A percentile compares a stretch with the other conserved stretches of the same genome.
These are phyloP conservation scores for Junonia oenone DNA, from an alignment of 2,888 invertebrate species.

Conservation along the genomic window DNA sequence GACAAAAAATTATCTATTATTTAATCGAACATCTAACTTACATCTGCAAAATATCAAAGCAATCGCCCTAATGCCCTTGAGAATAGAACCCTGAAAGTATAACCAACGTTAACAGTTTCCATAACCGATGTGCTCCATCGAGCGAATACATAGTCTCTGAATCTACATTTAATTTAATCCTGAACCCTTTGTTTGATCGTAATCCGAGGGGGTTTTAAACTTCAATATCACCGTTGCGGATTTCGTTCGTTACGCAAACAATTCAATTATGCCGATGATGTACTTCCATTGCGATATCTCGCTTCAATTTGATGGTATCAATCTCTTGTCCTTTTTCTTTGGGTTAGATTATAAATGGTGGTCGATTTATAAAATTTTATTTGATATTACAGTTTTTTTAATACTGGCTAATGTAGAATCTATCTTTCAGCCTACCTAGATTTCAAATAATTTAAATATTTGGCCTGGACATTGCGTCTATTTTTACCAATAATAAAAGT, in stretches of 20 bases:
- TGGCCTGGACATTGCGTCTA: too few species aligned
- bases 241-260: conserved; percentile 15
- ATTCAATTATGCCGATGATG: conserved; percentile 10
- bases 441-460: neutral
- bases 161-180: neutral
- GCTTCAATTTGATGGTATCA: neutral
- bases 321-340: neutral
- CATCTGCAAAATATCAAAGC: too few species aligned
- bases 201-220: neutral
- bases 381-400: too few species aligned
- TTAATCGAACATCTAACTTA: too few species aligned
- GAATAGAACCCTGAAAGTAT: neutral
- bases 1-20: too few species aligned
- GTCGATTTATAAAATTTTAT: too few species aligned
- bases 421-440: too few species aligned
- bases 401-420: too few species aligned
- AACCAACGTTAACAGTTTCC: neutral
- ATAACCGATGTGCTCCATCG: neutral
- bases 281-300: neutral
- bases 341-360: neutral
- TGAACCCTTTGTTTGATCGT: neutral
- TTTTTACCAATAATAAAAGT: too few species aligned
- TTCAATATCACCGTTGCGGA: neutral
- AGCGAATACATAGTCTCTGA: neutral
- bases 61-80: too few species aligned